Evolutionary conservation across 2,888 invertebrate species (phyloP).

Genomic region (Eupeodes latifasciatus): DNA sequence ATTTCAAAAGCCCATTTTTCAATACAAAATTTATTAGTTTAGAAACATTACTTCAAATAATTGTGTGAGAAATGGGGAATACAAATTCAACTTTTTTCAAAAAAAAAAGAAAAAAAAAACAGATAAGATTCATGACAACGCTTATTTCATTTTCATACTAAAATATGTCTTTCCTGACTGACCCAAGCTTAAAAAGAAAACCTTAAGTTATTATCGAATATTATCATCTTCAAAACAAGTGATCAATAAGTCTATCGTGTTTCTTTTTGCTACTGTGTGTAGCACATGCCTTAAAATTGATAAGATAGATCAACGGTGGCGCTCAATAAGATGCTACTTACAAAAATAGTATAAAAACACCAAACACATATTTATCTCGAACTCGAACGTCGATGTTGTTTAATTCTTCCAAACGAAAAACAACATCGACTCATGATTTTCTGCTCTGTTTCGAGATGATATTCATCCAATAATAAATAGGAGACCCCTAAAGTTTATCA

Average conservation of each 20-base stretch:
- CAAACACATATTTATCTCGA: constrained; percentile 52
- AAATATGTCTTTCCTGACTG: constrained; percentile 4
- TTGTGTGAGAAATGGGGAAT: too few relatives aligned
- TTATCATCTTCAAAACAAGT: constrained; percentile 72
- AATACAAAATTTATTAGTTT: too few relatives aligned
- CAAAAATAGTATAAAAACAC: constrained; percentile 9
- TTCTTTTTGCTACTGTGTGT: constrained; percentile 14
- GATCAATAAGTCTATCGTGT: constrained; percentile 66
- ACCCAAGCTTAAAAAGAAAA: constrained; percentile 65
- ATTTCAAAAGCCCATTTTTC: too few relatives aligned
- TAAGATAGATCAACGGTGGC: constrained; percentile 59
- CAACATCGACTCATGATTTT: constrained; percentile 64
- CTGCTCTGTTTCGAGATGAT: constrained; percentile 71
- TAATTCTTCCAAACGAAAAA: constrained; percentile 56
- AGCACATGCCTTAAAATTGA: constrained; percentile 51
- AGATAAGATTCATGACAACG: constrained; percentile 56
- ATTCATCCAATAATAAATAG: constrained; percentile 77
- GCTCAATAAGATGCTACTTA: constrained; percentile 52
- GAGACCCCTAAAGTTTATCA: constrained; percentile 77
- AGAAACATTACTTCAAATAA: too few relatives aligned
- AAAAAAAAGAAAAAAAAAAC: background rate
- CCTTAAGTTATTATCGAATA: constrained; percentile 64
- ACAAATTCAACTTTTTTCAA: too few relatives aligned
- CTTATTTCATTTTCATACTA: constrained; percentile 56
- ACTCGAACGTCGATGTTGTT: constrained; percentile 47